Conservation (phyloP, 2,113 vertebrate species). For the Paracanthobrama guichenoti region DNA sequence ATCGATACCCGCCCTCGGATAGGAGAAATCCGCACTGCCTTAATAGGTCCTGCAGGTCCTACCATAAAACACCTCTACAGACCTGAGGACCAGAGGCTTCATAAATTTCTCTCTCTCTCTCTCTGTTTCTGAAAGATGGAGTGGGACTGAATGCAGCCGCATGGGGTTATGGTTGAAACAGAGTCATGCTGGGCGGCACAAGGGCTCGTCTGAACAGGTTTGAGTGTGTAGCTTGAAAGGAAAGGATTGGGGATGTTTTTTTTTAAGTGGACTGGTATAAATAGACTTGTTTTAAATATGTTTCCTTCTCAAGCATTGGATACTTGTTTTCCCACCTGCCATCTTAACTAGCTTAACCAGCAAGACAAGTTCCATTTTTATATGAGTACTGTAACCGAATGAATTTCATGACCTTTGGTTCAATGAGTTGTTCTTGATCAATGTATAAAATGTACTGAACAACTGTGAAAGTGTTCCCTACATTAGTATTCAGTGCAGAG, state of each 20-base stretch:
- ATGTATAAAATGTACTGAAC: not conserved
- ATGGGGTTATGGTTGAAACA: slow-evolving; percentile 10
- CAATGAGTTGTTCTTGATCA: not conserved
- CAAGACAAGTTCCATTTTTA: not conserved
- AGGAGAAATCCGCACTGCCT: slow-evolving; percentile 66
- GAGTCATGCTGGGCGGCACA: slow-evolving; percentile 10
- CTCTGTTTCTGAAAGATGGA: slow-evolving; percentile 45
- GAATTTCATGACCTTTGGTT: not conserved
- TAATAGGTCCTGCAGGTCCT: slow-evolving; percentile 74
- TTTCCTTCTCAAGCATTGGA: not conserved
- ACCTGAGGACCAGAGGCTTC: slow-evolving; percentile 60
- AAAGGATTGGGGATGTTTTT: slow-evolving; percentile 10
- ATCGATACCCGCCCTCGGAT: slow-evolving; percentile 75
- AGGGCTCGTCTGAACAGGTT: slow-evolving; percentile 3
- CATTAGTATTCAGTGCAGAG: not conserved
- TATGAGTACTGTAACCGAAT: not conserved
- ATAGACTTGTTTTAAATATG: not conserved
- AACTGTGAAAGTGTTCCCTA: not conserved
- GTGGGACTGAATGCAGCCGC: slow-evolving; percentile 34
- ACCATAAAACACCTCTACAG: slow-evolving; percentile 75
- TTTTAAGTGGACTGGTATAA: not conserved
- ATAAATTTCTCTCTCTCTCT: slow-evolving; percentile 64
- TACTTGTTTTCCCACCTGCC: too few relatives aligned
- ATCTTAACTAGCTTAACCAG: not conserved
- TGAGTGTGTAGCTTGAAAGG: not conserved